These are phyloP conservation scores for Drosophila stalkeri DNA, from an alignment of 2,888 invertebrate species.

Conservation along the genomic window DNA sequence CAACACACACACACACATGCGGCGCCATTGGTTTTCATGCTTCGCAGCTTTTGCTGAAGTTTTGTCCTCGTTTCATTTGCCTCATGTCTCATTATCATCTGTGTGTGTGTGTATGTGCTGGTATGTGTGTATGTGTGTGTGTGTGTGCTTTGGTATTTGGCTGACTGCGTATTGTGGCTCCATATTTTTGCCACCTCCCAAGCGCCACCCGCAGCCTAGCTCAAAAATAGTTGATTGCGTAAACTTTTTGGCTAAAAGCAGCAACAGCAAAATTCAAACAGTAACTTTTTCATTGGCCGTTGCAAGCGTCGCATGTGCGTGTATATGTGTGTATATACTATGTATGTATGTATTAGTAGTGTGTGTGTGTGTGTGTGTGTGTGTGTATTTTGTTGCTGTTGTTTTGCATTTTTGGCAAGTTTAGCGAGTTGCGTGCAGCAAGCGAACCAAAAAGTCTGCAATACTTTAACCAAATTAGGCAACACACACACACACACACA, in stretches of 20 bases:
- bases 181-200: slow-evolving; percentile 32
- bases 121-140: slow-evolving; percentile 6
- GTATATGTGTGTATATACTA: not conserved
- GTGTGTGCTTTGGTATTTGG: slow-evolving; percentile 12
- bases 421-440: slow-evolving; percentile 64
- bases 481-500: slow-evolving; percentile 30
- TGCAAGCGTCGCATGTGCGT: slow-evolving; percentile 33
- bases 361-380: slow-evolving; percentile 3
- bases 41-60: slow-evolving; percentile 59
- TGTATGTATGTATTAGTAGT: no score
- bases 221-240: slow-evolving; percentile 67
- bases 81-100: slow-evolving; percentile 42
- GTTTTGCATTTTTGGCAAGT: slow-evolving; percentile 67
- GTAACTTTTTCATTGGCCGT: slow-evolving; percentile 39
- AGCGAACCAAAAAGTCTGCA: slow-evolving; percentile 58
- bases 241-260: slow-evolving; percentile 67
- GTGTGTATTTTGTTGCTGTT: slow-evolving; percentile 34
- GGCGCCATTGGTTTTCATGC: slow-evolving; percentile 69
- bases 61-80: slow-evolving; percentile 61
- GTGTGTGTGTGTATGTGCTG: not conserved
- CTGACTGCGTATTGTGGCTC: slow-evolving; percentile 29
- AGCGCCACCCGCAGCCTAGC: slow-evolving; percentile 7
- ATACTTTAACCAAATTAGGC: slow-evolving; percentile 72
- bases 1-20: slow-evolving; percentile 1
- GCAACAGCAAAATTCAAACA: slow-evolving; percentile 49